phyloP scores from a whole-genome alignment of 2,888 invertebrate genomes.

The Spisula subtruncata region DNA sequence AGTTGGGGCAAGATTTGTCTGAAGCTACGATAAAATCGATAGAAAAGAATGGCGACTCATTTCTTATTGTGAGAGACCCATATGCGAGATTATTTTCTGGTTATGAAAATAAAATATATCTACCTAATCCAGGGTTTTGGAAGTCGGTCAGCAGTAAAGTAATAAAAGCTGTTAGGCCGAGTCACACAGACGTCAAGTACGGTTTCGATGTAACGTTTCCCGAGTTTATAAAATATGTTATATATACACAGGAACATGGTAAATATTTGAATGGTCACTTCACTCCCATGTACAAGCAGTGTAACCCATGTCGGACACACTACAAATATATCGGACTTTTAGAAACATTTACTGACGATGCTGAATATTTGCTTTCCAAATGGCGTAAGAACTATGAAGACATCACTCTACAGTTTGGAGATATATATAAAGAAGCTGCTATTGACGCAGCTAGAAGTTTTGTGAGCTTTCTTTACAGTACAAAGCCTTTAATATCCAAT shows the following conservation, averaged over 20 bases:
- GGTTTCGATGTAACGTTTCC: constrained; percentile 42
- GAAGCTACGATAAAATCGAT: not conserved
- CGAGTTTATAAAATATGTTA: constrained; percentile 27
- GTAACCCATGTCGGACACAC: constrained; percentile 29
- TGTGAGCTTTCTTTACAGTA: not conserved
- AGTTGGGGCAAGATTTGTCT: not conserved
- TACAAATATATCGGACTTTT: constrained; percentile 38
- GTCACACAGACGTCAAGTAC: not conserved
- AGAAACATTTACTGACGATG: constrained; percentile 41
- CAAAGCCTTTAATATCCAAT: not conserved
- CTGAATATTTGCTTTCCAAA: constrained; percentile 25
- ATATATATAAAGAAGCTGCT: constrained; percentile 24
- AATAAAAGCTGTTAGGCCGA: constrained; percentile 1
- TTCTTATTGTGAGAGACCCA: constrained; percentile 53
- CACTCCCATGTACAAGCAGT: constrained; percentile 21
- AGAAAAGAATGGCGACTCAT: constrained; percentile 22
- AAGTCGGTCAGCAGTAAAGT: not conserved
- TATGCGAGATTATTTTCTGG: constrained; percentile 52
- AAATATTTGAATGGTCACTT: constrained; percentile 28
- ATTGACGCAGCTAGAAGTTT: constrained; percentile 23
- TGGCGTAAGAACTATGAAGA: constrained; percentile 11
- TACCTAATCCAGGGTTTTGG: constrained; percentile 30
- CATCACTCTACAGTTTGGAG: constrained; percentile 21
- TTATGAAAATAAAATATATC: constrained; percentile 51
- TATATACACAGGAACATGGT: not conserved